A percentile compares a stretch with the other conserved stretches of the same genome.
Conservation (phyloP, 2,113 vertebrate species). For the Pardalotus punctatus region DNA sequence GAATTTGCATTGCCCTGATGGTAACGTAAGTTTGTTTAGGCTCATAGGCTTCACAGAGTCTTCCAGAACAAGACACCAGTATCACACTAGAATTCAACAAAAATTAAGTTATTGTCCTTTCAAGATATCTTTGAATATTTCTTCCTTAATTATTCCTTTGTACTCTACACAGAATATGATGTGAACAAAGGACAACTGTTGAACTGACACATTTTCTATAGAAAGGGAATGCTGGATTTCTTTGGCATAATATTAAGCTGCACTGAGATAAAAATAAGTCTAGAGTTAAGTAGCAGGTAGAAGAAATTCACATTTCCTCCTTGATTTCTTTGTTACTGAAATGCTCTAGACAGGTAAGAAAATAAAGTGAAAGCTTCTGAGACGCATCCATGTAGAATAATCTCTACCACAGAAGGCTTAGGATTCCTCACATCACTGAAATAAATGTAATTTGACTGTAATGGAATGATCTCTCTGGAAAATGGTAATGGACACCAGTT, state of each 20-base stretch:
- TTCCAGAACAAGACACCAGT: neutral
- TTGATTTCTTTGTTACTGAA: neutral
- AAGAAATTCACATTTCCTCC: neutral
- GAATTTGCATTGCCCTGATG: neutral
- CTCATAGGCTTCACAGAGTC: neutral
- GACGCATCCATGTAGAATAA: neutral
- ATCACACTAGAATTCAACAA: neutral
- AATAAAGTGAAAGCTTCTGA: neutral
- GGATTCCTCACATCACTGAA: neutral
- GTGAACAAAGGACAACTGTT: neutral
- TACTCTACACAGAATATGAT: neutral
- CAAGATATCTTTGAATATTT: neutral
- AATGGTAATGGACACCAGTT: neutral
- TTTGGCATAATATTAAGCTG: neutral
- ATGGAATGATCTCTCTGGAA: neutral
- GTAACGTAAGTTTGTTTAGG: neutral
- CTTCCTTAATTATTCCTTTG: neutral
- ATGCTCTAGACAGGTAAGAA: neutral
- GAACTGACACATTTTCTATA: neutral
- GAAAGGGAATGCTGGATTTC: neutral
- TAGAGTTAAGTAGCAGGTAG: neutral
- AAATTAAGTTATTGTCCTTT: neutral
- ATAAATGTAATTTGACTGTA: neutral
- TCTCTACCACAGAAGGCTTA: neutral
- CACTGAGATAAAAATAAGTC: neutral